phyloP scores from a whole-genome alignment of 2,888 invertebrate species.

The Ectemnius lituratus region DNA sequence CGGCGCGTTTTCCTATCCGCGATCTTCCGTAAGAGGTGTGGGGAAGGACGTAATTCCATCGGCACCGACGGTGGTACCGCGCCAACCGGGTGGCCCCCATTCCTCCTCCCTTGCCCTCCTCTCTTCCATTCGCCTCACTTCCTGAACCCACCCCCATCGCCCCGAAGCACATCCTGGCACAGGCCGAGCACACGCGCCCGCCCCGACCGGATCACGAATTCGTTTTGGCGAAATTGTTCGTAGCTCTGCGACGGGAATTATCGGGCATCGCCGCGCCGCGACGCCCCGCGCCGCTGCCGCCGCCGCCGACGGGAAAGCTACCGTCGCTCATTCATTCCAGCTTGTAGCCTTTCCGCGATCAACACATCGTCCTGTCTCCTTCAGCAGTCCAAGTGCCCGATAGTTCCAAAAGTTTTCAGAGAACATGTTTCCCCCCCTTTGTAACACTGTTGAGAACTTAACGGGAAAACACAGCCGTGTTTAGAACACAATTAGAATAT shows the following conservation, averaged over 20 bases:
- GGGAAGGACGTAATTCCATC: conserved; percentile 62
- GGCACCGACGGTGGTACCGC: conserved; percentile 58
- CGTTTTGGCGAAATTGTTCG: conserved; percentile 61
- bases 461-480: too few relatives aligned
- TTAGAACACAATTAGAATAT: too few relatives aligned
- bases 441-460: too few relatives aligned
- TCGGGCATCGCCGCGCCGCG: conserved; percentile 48
- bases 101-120: conserved; percentile 15
- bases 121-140: conserved; percentile 4
- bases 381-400: conserved; percentile 29
- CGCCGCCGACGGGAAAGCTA: conserved; percentile 39
- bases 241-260: conserved; percentile 55
- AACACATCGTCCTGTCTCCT: background rate
- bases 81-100: conserved; percentile 42
- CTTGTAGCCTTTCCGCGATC: conserved; percentile 8
- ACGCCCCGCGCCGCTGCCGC: conserved; percentile 56
- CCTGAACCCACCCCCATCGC: conserved; percentile 1
- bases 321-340: conserved; percentile 35
- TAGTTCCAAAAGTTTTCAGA: conserved; percentile 29
- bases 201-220: conserved; percentile 58
- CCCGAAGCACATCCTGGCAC: conserved; percentile 1
- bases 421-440: background rate
- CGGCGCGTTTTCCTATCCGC: conserved; percentile 25
- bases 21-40: conserved; percentile 54
- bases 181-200: conserved; percentile 1